Base-by-base conservation (phyloP, 2,797 vertebrate genomes). In the Catamblyrhynchus diadema region DNA sequence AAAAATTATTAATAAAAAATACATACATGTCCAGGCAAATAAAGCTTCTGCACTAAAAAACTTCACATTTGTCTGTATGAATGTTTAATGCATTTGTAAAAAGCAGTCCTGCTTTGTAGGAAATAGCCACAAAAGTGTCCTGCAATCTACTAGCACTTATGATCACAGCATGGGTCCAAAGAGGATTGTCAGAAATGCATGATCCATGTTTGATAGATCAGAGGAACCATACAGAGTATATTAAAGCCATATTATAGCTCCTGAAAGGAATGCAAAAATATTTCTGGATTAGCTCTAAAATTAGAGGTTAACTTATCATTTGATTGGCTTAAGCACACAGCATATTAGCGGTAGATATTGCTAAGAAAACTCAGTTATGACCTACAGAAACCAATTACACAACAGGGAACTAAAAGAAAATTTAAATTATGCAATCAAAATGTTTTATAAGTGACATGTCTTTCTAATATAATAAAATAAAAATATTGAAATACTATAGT, bases 51-150 rank as follows among this genome's bases (percentile, higher is more conserved):
- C 97, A 96, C 97, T 97, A 97, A 98, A 98, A 98, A 97, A 95
- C 93, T 97, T 96, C 94, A 97, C 96, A 96, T 98, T 98, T 98
- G 97, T 98, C 97, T 97, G 94, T 96, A 98, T 98, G 96, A 98
- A 98, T 98, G 96, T 98, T 99, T 98, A 98, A 98, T 98, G 97
- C 88, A 94, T 97, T 98, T 97, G 96, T 98, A 98, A 98, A 98
- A 97, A 98, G 97, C 97, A 96, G 95, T 81, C 84, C 84, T 78
- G 95, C 93, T 98, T 97, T 97, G 96, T 95, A 66, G 64, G 97
- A 81, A 91, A 86, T 82, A 97, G 93, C 95, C 96, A 96, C 96
- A 96, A 94, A 97, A 97, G 81, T 66, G 88, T 96, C 97, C 95
- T 86, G 67, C 91, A 95, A 96, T 93, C 82, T 86, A 75, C 95